Evolutionary conservation across 1,140 invertebrate species (phyloP).

Genomic region (Colletes latitarsis): DNA sequence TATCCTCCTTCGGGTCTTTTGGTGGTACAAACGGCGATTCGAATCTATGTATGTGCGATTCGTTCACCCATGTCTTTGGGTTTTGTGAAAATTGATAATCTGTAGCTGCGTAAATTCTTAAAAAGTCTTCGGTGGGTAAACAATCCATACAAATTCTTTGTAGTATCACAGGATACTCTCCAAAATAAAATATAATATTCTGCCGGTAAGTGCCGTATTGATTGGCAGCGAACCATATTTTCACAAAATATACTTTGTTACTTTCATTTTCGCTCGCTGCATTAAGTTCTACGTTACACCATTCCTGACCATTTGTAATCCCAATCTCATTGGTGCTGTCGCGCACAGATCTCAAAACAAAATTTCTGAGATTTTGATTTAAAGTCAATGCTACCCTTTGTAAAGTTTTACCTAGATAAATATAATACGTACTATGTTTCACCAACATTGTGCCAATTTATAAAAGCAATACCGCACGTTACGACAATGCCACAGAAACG

Average conservation of each 20-base stretch:
- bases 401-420: constrained; percentile 71
- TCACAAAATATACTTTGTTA: constrained; percentile 82
- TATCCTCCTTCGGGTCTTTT: constrained; percentile 81
- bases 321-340: constrained; percentile 60
- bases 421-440: background rate
- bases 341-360: constrained; percentile 83
- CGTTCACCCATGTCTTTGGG: constrained; percentile 14
- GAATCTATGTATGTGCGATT: constrained; percentile 72
- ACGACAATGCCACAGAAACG: background rate
- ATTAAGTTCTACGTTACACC: constrained; percentile 71
- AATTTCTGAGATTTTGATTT: constrained; percentile 88
- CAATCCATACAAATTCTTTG: constrained; percentile 90
- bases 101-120: constrained; percentile 86
- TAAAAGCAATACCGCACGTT: background rate
- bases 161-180: constrained; percentile 86
- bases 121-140: constrained; percentile 85
- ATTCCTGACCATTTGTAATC: constrained; percentile 82
- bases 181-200: constrained; percentile 90
- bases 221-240: constrained; percentile 86
- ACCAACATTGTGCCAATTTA: background rate
- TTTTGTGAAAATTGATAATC: constrained; percentile 82
- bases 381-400: constrained; percentile 87
- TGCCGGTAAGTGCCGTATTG: constrained; percentile 92
- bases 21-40: constrained; percentile 82
- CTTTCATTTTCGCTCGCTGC: constrained; percentile 57